These are phyloP conservation scores for Cenopis cana DNA, from an alignment of 2,888 invertebrate genomes.

Conservation along the genomic window DNA sequence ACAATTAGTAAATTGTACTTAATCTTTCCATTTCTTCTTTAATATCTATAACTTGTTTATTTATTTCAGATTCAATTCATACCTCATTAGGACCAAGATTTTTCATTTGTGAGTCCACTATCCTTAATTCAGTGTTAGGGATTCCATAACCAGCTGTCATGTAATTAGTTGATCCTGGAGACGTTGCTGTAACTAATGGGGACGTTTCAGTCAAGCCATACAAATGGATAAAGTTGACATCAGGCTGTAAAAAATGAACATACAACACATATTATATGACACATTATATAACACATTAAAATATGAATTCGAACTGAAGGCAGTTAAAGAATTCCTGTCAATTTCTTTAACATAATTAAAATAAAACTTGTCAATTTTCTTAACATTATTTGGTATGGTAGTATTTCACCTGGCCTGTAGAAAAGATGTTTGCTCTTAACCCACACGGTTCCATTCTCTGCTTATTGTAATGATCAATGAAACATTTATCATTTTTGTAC, in stretches of 20 bases:
- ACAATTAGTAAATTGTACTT: too few species aligned
- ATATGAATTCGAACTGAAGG: too few species aligned
- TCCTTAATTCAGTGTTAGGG: slow-evolving; percentile 86
- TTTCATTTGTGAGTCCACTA: slow-evolving; percentile 67
- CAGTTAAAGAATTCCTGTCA: too few species aligned
- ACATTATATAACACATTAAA: too few species aligned
- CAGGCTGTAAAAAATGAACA: slow-evolving; percentile 52
- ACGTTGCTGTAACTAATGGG: slow-evolving; percentile 79
- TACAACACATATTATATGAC: background rate
- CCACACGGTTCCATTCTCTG: too few species aligned
- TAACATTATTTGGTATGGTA: too few species aligned
- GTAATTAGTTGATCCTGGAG: slow-evolving; percentile 56
- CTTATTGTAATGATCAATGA: slow-evolving; percentile 1
- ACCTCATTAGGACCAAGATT: slow-evolving; percentile 82
- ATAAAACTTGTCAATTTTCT: too few species aligned
- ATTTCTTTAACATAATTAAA: too few species aligned
- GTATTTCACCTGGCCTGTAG: too few species aligned
- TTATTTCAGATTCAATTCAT: slow-evolving; percentile 12
- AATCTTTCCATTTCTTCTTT: too few species aligned
- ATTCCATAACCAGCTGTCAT: slow-evolving; percentile 83
- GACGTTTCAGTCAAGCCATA: slow-evolving; percentile 90
- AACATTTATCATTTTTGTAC: slow-evolving; percentile 14
- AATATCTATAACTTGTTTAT: too few species aligned
- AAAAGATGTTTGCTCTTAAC: too few species aligned
- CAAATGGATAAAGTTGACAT: slow-evolving; percentile 70